Conservation (phyloP, 2,113 vertebrate species). For the Theristicus caerulescens region DNA sequence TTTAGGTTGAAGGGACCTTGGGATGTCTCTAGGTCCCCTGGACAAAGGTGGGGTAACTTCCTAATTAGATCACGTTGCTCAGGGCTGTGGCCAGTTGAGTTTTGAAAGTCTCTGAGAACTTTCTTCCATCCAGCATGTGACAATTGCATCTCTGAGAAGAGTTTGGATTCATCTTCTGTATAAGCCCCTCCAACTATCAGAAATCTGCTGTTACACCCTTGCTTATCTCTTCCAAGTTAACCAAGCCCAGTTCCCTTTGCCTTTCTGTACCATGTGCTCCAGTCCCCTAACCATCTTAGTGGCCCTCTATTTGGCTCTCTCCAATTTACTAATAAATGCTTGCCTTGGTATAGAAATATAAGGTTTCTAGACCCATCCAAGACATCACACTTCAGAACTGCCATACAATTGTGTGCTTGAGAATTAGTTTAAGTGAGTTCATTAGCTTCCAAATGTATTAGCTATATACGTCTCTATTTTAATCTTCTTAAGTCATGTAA, state of each 20-base stretch:
- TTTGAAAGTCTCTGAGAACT: not conserved
- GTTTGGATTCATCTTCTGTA: accelerated
- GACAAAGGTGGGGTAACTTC: not conserved
- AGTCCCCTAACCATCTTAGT: not conserved
- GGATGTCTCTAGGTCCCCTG: not conserved
- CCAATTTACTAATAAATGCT: not conserved
- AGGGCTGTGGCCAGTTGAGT: not conserved
- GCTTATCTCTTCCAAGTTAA: not conserved
- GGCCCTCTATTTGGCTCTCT: not conserved
- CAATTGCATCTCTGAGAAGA: not conserved
- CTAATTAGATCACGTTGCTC: not conserved
- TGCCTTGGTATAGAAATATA: not conserved
- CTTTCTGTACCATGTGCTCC: not conserved
- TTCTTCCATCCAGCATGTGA: not conserved
- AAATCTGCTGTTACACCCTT: not conserved
- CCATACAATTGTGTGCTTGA: not conserved
- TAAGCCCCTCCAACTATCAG: not conserved
- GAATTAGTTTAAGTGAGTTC: not conserved
- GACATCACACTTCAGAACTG: not conserved
- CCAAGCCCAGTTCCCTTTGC: not conserved
- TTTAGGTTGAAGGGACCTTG: not conserved
- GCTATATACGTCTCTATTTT: not conserved
- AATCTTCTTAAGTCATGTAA: not conserved
- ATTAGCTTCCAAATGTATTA: not conserved
- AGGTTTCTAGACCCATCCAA: not conserved